Evolutionary conservation across 2,113 vertebrate species (phyloP).

Genomic region (Myrmophylax atrothorax): DNA sequence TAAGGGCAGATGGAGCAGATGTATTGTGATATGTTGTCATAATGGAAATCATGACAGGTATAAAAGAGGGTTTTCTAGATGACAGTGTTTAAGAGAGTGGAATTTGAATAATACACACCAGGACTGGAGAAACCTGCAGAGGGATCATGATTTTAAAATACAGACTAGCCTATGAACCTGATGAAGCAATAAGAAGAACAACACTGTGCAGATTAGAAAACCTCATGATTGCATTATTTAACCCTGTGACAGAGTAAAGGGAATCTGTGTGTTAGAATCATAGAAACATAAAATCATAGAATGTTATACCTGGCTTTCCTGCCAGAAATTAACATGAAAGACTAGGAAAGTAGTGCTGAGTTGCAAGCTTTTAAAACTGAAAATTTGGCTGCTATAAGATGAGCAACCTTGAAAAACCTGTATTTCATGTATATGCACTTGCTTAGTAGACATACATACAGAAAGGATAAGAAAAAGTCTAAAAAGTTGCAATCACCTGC

Average conservation of each 20-base stretch:
- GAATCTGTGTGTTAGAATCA: not conserved
- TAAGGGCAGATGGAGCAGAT: not conserved
- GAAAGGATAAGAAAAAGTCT: not conserved
- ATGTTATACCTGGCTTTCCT: not conserved
- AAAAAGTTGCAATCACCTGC: not conserved
- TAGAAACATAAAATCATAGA: not conserved
- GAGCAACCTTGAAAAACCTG: not conserved
- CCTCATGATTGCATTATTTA: not conserved
- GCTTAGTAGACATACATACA: not conserved
- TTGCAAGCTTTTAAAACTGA: not conserved
- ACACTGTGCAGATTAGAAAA: not conserved
- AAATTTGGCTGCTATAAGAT: not conserved
- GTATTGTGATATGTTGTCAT: not conserved
- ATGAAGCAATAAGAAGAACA: not conserved
- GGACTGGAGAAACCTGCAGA: not conserved
- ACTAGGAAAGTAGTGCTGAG: not conserved
- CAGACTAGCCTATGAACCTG: not conserved
- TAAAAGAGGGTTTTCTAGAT: not conserved
- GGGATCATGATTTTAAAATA: not conserved
- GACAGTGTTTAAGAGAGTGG: not conserved
- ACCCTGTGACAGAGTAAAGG: not conserved
- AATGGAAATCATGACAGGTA: not conserved
- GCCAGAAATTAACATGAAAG: not conserved
- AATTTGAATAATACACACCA: not conserved
- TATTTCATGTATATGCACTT: not conserved